phyloP scores from a whole-genome alignment of 2,113 vertebrate species.

The Eubucco bourcierii region DNA sequence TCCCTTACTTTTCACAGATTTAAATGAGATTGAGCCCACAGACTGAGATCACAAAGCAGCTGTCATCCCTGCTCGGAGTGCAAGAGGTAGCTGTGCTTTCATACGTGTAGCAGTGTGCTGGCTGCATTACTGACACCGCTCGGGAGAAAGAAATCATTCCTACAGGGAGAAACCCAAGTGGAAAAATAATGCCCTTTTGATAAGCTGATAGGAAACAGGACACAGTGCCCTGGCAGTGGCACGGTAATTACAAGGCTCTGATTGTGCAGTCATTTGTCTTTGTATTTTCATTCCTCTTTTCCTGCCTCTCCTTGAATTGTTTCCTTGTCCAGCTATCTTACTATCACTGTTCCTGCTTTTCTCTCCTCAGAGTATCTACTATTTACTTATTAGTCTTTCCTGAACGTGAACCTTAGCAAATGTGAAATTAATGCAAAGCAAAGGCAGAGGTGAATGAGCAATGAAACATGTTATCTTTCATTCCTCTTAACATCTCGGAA shows the following conservation, averaged over 20 bases:
- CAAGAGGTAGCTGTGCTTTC: neutral
- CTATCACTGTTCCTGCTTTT: neutral
- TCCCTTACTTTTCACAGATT: neutral
- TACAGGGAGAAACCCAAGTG: neutral
- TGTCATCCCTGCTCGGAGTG: neutral
- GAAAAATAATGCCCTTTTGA: fast-evolving
- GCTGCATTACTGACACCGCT: neutral
- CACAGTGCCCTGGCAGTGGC: neutral
- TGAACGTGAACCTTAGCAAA: neutral
- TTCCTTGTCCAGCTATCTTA: neutral
- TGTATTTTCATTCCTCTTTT: neutral
- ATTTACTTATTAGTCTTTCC: neutral
- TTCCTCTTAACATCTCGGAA: neutral
- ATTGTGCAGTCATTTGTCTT: neutral
- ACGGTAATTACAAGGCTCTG: neutral
- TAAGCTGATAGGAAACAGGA: neutral
- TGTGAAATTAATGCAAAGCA: neutral
- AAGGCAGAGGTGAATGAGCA: neutral
- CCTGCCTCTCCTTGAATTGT: neutral
- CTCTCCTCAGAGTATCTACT: neutral
- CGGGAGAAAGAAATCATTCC: neutral
- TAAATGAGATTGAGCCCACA: neutral
- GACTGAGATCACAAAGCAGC: neutral
- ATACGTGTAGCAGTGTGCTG: fast-evolving
- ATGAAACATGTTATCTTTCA: neutral